Percentiles rank a stretch among this genome's conserved stretches.
These are phyloP conservation scores for Nomada lathburiana DNA, from an alignment of 2,888 invertebrate genomes.

Conservation along the genomic window DNA sequence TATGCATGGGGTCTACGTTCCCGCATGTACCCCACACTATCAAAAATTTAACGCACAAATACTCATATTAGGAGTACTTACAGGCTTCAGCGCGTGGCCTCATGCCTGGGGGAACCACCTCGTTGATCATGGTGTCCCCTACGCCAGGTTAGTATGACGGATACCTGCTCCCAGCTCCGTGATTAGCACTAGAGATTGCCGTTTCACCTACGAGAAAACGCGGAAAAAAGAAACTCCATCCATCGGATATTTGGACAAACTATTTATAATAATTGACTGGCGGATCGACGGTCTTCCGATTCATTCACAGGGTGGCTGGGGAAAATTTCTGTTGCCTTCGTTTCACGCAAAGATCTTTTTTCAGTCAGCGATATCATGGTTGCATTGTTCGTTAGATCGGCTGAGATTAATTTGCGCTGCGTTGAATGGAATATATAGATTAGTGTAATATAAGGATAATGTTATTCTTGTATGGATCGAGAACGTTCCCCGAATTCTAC, in stretches of 20 bases:
- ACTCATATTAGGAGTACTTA: conserved; percentile 69
- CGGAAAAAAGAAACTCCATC: conserved; percentile 38
- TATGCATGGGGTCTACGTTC: conserved; percentile 60
- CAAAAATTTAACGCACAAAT: conserved; percentile 74
- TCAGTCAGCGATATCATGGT: no score
- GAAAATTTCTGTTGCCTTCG: neutral
- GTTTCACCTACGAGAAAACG: conserved; percentile 49
- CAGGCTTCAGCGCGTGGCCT: conserved; percentile 67
- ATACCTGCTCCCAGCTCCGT: neutral
- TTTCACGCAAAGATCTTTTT: neutral
- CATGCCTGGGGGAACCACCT: conserved; percentile 73
- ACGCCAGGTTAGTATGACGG: conserved; percentile 73
- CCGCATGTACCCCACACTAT: conserved; percentile 66
- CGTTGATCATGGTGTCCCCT: conserved; percentile 75
- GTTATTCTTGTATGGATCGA: neutral
- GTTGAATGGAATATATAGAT: neutral
- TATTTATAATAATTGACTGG: conserved; percentile 43
- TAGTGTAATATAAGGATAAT: neutral
- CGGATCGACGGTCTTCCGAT: conserved; percentile 16
- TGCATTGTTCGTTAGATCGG: neutral
- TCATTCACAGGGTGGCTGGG: conserved; percentile 8
- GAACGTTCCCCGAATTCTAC: neutral
- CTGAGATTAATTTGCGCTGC: neutral
- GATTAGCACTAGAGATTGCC: conserved; percentile 19
- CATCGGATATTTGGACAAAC: conserved; percentile 34